These are phyloP conservation scores for Uloborus plumipes DNA, from an alignment of 2,888 invertebrate species.

Conservation along the genomic window DNA sequence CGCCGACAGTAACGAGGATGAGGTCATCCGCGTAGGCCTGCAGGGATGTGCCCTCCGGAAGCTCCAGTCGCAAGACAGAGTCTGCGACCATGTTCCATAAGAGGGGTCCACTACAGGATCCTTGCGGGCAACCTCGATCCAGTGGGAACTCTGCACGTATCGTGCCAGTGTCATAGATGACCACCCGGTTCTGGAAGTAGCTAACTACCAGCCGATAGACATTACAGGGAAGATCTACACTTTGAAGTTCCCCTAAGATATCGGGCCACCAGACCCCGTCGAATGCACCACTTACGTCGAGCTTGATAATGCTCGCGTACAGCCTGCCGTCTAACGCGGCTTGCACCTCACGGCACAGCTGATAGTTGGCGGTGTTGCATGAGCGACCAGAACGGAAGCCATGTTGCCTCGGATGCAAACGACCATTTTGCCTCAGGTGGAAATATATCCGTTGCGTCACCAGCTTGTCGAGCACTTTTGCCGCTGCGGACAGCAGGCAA, in stretches of 20 bases:
- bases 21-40: no score
- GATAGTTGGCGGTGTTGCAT: background rate
- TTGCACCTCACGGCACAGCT: background rate
- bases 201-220: background rate
- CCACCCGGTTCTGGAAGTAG: background rate
- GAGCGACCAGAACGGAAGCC: slow-evolving; percentile 4
- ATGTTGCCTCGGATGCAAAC: background rate
- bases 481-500: background rate
- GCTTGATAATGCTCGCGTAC: background rate
- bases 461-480: slow-evolving; percentile 20
- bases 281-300: background rate
- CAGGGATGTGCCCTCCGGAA: no score
- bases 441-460: background rate
- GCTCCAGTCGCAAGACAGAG: no score
- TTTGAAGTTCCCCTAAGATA: background rate
- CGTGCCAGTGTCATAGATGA: no score
- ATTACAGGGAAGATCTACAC: background rate
- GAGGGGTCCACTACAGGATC: no score
- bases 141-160: no score
- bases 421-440: background rate
- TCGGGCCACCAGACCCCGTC: background rate
- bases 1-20: no score
- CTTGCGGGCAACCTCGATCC: no score
- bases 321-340: background rate
- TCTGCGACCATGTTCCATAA: no score